Percentiles rank a stretch among this genome's conserved stretches.
These are phyloP conservation scores for Mizuhopecten yessoensis DNA, from an alignment of 1,140 invertebrate genomes.

Conservation along the genomic window DNA sequence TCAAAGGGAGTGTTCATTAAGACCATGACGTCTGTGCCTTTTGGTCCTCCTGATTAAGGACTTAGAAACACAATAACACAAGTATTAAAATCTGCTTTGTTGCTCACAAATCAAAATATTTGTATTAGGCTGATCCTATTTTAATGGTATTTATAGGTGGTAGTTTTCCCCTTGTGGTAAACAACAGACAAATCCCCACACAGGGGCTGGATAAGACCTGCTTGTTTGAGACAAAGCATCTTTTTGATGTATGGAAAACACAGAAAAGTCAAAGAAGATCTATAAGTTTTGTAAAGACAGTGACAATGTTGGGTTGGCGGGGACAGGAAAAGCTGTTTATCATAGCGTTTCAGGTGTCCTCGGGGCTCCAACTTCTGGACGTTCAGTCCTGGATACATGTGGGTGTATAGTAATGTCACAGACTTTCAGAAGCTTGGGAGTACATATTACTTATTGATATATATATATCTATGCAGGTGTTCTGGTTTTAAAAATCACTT, in stretches of 20 bases:
- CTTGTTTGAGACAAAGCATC: constrained; percentile 26
- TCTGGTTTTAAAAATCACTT: not conserved
- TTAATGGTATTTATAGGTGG: not conserved
- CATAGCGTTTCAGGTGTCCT: not conserved
- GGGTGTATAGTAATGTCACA: not conserved
- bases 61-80: constrained; percentile 10
- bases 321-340: not conserved
- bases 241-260: constrained; percentile 35
- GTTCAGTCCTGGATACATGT: not conserved
- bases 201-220: not conserved
- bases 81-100: constrained; percentile 39
- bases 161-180: not conserved
- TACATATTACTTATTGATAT: not conserved
- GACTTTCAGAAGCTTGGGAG: too few relatives aligned
- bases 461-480: not conserved
- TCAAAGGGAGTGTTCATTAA: constrained; percentile 20
- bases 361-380: not conserved
- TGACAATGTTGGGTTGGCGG: not conserved
- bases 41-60: not conserved
- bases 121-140: not conserved
- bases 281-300: not conserved
- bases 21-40: not conserved
- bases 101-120: constrained; percentile 29
- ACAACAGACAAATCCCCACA: constrained; percentile 30
- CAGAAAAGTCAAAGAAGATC: not conserved